Base-by-base conservation (phyloP, 1,140 invertebrate species). In the Ptiloglossa arizonensis region DNA sequence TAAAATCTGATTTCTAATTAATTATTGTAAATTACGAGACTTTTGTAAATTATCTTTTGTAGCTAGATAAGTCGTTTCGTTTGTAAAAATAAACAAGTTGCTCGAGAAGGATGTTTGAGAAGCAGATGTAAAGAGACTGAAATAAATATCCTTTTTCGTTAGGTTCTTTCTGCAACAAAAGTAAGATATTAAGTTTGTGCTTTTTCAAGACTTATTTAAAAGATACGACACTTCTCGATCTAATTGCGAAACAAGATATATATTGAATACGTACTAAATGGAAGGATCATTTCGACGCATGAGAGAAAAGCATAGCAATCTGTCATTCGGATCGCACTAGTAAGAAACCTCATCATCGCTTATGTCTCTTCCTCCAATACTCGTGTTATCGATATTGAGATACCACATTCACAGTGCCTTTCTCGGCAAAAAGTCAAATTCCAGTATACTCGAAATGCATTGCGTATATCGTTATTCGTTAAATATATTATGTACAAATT, bases 231-330 rank as follows among this genome's bases (percentile, higher is more conserved):
- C 46, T 52, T 29, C 19, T 48, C 35, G 38, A 22, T 17, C 68
- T 57, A 60, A 15, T 56, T 44, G 29, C n/a, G 19, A 79, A 32
- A 52, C 64, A 70, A 64, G 70, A 56, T 57, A 22, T 41, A 64
- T 35, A 63, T 64, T 15, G 22, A 73, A 59, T 62, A 83, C 22
- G 19, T 71, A 80, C 59, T 73, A 78, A 84, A 81, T 81, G 69
- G 41, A 77, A 75, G 64, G 67, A 73, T 80, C 62, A 32, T 84
- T 85, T 71, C 35, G 32, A 68, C 52, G 22, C 50, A 52, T 19
- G 19, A 85, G 73, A 85, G 22, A 80, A 66, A 84, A 57, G 64
- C 22, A 81, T 68, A 46, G 48, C 64, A 56, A 80, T 70, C 72
- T 64, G 41, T 68, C 24, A 68, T 50, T 68, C 38, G 19, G 38